A percentile compares a stretch with the other conserved stretches of the same genome.
phyloP scores from a whole-genome alignment of 2,113 vertebrate species.

The Thalassoma bifasciatum region DNA sequence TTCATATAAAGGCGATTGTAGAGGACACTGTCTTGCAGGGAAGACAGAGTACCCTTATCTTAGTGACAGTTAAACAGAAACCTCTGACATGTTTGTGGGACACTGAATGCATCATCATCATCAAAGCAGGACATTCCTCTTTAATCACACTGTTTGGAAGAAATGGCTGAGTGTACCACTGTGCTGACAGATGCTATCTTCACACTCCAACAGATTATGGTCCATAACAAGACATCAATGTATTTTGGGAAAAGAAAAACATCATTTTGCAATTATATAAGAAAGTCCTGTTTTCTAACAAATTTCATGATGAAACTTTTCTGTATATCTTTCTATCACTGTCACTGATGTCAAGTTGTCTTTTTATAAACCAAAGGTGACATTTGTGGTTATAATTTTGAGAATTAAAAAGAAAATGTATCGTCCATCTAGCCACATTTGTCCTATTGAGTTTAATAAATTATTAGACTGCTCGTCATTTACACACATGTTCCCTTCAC shows the following conservation, averaged over 20 bases:
- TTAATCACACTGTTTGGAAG: conserved; percentile 56
- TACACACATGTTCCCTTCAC: no score
- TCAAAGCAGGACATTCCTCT: conserved; percentile 66
- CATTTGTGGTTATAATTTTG: no score
- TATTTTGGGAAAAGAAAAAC: conserved; percentile 35
- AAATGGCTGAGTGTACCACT: conserved; percentile 3
- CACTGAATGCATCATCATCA: conserved; percentile 60
- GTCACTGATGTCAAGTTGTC: not conserved
- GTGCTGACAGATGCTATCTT: conserved; percentile 58
- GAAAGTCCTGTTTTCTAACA: conserved; percentile 35
- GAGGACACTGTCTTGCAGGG: conserved; percentile 12
- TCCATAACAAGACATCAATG: conserved; percentile 64
- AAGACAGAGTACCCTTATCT: conserved; percentile 24
- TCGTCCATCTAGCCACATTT: no score
- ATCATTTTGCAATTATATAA: not conserved
- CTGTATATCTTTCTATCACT: not conserved
- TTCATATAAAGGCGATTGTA: conserved; percentile 22
- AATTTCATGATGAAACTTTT: not conserved
- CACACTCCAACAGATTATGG: conserved; percentile 46
- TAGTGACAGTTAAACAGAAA: conserved; percentile 35
- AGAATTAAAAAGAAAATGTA: no score
- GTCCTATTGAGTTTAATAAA: no score
- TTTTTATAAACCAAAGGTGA: not conserved
- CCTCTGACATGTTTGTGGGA: conserved; percentile 41
- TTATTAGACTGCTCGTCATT: no score